phyloP scores from a whole-genome alignment of 1,140 invertebrate species.

The Ladona fulva region DNA sequence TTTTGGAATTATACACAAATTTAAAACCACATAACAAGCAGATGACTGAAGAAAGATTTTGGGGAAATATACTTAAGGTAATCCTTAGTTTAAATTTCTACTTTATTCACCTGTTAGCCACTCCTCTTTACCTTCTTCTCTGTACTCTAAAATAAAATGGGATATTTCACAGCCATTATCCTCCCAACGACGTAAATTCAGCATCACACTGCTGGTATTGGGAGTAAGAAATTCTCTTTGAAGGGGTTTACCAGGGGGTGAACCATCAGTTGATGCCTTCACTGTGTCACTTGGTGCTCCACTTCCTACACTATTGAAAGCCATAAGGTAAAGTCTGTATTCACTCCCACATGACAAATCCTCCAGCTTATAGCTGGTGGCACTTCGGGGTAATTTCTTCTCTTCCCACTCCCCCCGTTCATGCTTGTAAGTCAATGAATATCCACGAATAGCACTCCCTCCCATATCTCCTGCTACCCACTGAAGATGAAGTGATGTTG shows the following conservation, averaged over 20 bases:
- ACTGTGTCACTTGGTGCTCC: slow-evolving; percentile 37
- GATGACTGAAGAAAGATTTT: too few relatives aligned
- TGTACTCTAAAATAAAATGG: slow-evolving; percentile 41
- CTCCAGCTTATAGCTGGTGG: slow-evolving; percentile 33
- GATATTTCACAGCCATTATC: slow-evolving; percentile 41
- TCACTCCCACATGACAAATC: slow-evolving; percentile 41
- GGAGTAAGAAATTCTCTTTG: slow-evolving; percentile 27
- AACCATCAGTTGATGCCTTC: slow-evolving; percentile 40
- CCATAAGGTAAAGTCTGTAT: slow-evolving; percentile 39
- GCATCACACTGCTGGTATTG: slow-evolving; percentile 41
- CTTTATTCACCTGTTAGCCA: slow-evolving; percentile 24
- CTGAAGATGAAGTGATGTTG: slow-evolving; percentile 29
- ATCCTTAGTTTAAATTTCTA: neutral
- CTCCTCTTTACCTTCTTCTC: slow-evolving; percentile 26
- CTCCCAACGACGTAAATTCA: slow-evolving; percentile 40
- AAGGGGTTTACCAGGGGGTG: slow-evolving; percentile 28
- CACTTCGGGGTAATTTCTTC: slow-evolving; percentile 25
- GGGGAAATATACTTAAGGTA: too few relatives aligned
- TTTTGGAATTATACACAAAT: too few relatives aligned
- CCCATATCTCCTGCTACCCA: slow-evolving; percentile 32
- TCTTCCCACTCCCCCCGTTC: slow-evolving; percentile 39
- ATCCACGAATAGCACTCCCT: slow-evolving; percentile 28
- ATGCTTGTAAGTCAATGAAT: slow-evolving; percentile 30
- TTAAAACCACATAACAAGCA: too few relatives aligned
- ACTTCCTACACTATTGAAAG: slow-evolving; percentile 40